These are phyloP conservation scores for Acanthopleura granulata DNA, from an alignment of 2,888 invertebrate species.

Conservation along the genomic window DNA sequence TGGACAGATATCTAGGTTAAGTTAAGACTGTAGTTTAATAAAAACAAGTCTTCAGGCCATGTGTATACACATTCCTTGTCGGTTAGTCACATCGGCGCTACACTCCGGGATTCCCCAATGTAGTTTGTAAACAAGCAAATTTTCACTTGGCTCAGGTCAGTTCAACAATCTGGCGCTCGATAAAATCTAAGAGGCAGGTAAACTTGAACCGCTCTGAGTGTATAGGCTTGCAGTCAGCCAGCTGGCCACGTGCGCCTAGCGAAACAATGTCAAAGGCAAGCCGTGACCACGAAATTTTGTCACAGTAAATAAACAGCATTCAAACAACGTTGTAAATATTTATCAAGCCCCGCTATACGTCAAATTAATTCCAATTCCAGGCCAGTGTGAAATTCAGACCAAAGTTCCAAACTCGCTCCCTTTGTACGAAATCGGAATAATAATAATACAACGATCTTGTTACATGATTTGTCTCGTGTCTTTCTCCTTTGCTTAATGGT, in stretches of 20 bases:
- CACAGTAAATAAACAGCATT: background rate
- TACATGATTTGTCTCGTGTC: too few relatives aligned
- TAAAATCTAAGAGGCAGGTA: too few relatives aligned
- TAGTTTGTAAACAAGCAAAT: too few relatives aligned
- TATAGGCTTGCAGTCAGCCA: background rate
- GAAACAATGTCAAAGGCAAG: background rate
- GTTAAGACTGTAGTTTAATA: too few relatives aligned
- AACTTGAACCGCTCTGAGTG: background rate
- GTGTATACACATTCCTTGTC: background rate
- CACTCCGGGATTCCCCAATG: background rate
- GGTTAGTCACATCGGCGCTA: background rate
- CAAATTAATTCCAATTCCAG: too few relatives aligned
- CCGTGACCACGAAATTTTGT: background rate
- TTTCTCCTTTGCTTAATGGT: too few relatives aligned
- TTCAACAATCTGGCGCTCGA: background rate
- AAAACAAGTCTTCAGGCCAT: too few relatives aligned
- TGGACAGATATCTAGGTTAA: conserved; percentile 11
- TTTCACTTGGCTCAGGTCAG: background rate
- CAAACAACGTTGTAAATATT: background rate
- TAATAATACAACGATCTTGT: too few relatives aligned
- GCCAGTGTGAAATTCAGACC: too few relatives aligned
- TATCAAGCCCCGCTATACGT: background rate
- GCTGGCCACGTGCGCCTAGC: background rate
- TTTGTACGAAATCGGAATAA: too few relatives aligned
- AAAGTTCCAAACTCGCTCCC: too few relatives aligned